Conservation (phyloP, 2,888 invertebrate species). For the Maniola hyperantus region DNA sequence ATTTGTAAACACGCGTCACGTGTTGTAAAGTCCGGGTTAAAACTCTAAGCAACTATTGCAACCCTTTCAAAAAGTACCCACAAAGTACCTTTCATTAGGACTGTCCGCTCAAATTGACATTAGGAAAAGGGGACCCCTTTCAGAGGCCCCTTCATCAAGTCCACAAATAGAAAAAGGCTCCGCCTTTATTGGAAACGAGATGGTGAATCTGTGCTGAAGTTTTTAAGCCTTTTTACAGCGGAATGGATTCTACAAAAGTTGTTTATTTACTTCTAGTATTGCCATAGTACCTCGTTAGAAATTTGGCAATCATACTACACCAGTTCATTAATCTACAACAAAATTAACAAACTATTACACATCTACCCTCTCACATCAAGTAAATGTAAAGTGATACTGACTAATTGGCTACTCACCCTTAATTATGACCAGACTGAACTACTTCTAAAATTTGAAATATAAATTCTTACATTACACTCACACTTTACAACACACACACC, state of each 20-base stretch:
- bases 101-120: constrained; percentile 26
- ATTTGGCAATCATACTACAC: neutral
- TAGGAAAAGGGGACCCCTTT: constrained; percentile 30
- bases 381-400: too few relatives aligned
- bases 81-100: constrained; percentile 25
- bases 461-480: too few relatives aligned
- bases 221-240: constrained; percentile 13
- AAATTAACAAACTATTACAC: too few relatives aligned
- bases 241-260: constrained; percentile 2
- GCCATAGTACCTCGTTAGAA: neutral
- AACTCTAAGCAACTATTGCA: neutral
- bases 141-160: constrained; percentile 19
- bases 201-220: neutral
- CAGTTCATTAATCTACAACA: too few relatives aligned
- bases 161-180: constrained; percentile 26
- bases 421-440: too few relatives aligned
- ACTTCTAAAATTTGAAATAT: too few relatives aligned
- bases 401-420: too few relatives aligned
- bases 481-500: too few relatives aligned
- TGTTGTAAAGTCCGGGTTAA: too few relatives aligned
- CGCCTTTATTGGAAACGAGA: constrained; percentile 19
- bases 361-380: too few relatives aligned
- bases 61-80: constrained; percentile 8
- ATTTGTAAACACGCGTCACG: neutral
- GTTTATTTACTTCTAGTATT: neutral